A percentile compares a stretch with the other conserved stretches of the same genome.
Evolutionary conservation across 2,113 vertebrate genomes (phyloP).

Genomic region (Sclerurus mexicanus): DNA sequence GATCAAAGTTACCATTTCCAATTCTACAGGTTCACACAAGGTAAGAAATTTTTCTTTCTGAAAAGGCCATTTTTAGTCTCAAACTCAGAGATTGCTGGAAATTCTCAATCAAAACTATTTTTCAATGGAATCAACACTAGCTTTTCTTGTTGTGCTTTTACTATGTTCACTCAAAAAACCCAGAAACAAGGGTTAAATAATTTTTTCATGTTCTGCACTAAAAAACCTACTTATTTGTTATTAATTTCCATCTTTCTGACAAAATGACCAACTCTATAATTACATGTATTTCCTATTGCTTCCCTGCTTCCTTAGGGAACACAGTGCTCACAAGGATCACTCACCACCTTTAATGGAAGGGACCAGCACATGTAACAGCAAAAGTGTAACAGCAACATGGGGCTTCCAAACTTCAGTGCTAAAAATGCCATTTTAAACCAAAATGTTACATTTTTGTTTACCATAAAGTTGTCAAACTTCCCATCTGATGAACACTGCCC

Average conservation of each 20-base stretch:
- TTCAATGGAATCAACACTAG: neutral
- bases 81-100: neutral
- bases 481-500: neutral
- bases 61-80: neutral
- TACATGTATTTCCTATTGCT: neutral
- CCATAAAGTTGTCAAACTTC: neutral
- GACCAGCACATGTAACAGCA: neutral
- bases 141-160: neutral
- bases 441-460: neutral
- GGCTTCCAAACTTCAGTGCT: neutral
- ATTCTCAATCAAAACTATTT: neutral
- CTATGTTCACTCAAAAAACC: neutral
- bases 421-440: neutral
- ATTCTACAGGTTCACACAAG: neutral
- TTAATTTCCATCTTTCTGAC: neutral
- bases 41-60: neutral
- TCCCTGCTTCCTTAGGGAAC: neutral
- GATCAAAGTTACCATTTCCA: neutral
- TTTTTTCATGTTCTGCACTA: neutral
- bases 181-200: rapidly evolving
- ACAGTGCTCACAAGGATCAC: no score
- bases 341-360: neutral
- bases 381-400: neutral
- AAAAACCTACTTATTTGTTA: neutral
- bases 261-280: neutral